These are phyloP conservation scores for Siphlonurus alternatus DNA, from an alignment of 2,888 invertebrate species.

Conservation along the genomic window DNA sequence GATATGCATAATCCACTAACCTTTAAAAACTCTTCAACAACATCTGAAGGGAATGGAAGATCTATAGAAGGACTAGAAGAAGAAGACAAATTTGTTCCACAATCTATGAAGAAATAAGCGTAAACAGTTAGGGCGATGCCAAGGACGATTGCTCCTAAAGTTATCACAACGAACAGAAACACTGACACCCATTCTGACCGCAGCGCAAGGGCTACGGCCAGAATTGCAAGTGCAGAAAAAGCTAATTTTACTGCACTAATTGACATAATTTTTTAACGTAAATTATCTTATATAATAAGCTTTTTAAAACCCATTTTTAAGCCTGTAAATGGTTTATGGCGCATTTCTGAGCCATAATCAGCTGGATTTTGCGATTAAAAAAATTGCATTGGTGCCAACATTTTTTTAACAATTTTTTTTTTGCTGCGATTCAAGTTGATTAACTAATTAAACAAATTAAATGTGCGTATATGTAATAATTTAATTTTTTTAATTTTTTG, in stretches of 20 bases:
- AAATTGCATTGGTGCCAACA: no score
- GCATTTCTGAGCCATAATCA: background rate
- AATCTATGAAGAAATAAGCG: constrained; percentile 9
- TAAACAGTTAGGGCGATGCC: constrained; percentile 8
- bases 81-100: background rate
- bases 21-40: constrained; percentile 7
- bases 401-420: no score
- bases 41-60: constrained; percentile 5
- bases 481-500: no score
- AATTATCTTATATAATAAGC: background rate
- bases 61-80: background rate
- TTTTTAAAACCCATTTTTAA: background rate
- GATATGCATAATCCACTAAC: no score
- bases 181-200: constrained; percentile 8
- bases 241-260: background rate
- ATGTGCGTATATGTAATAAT: no score
- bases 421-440: no score
- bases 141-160: constrained; percentile 8
- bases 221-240: background rate
- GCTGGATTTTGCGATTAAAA: no score
- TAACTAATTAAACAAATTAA: no score
- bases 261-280: background rate
- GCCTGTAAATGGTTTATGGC: background rate
- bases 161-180: constrained; percentile 6
- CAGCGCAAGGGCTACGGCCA: background rate